These are phyloP conservation scores for Actinostola sp. DNA, from an alignment of 92 coral and sea anemone genomes.

Conservation along the genomic window DNA sequence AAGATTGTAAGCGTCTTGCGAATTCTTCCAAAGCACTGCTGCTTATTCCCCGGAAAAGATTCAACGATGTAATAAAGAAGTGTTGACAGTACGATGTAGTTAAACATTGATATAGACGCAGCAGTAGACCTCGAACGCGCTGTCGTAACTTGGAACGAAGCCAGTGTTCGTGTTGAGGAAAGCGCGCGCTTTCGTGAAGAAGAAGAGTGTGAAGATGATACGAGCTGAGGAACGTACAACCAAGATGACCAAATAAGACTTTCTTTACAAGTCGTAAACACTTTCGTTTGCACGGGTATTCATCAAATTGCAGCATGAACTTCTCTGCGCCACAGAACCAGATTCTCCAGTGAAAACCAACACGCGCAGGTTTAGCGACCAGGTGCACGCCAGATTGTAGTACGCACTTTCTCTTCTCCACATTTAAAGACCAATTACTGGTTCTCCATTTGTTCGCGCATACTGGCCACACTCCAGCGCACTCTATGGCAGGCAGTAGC, in stretches of 20 bases:
- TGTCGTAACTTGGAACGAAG: slow-evolving; percentile 31
- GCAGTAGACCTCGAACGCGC: slow-evolving; percentile 52
- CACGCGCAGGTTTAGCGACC: slow-evolving; percentile 56
- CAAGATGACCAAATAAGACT: slow-evolving; percentile 35
- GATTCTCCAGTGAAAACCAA: slow-evolving; percentile 65
- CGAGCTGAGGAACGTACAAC: slow-evolving; percentile 44
- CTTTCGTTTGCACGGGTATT: slow-evolving; percentile 28
- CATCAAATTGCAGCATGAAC: slow-evolving; percentile 41
- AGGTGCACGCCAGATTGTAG: slow-evolving; percentile 44
- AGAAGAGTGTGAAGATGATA: slow-evolving; percentile 59
- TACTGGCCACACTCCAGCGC: slow-evolving; percentile 58
- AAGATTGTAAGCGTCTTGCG: neutral
- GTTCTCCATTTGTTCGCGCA: slow-evolving; percentile 40
- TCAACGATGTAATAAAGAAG: slow-evolving; percentile 63
- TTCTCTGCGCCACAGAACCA: slow-evolving; percentile 68
- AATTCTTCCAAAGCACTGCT: slow-evolving; percentile 12
- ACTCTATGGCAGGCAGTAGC: slow-evolving; percentile 53
- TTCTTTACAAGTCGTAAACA: slow-evolving; percentile 52
- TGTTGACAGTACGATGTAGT: slow-evolving; percentile 42
- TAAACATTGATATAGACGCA: slow-evolving; percentile 47
- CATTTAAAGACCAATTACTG: neutral
- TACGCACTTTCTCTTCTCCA: neutral
- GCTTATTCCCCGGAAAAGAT: slow-evolving; percentile 53
- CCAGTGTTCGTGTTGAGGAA: slow-evolving; percentile 58
- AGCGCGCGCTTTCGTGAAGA: slow-evolving; percentile 60